Evolutionary conservation across 1,140 invertebrate genomes (phyloP).

Genomic region (Vanessa tameamea): DNA sequence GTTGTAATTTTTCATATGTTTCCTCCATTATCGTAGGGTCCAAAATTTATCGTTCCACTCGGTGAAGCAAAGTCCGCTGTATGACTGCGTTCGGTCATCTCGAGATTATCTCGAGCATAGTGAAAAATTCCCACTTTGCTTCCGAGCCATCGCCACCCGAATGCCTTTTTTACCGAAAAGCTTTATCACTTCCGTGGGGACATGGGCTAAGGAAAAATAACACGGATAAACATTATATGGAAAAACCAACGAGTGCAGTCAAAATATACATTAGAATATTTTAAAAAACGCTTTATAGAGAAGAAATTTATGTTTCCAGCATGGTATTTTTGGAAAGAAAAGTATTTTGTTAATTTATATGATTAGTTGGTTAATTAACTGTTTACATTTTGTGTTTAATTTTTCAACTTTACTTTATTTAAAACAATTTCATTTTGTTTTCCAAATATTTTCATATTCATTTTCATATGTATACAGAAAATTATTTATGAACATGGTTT

Average conservation of each 20-base stretch:
- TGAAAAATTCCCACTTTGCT: constrained; percentile 65
- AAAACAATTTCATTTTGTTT: too few species aligned
- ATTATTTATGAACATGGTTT: too few species aligned
- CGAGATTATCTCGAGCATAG: constrained; percentile 60
- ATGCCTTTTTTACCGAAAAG: constrained; percentile 79
- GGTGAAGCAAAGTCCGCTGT: constrained; percentile 43
- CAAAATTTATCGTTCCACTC: constrained; percentile 60
- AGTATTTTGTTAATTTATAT: too few species aligned
- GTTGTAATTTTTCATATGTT: not conserved
- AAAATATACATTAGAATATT: too few species aligned
- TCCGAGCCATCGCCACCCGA: constrained; percentile 71
- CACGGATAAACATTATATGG: constrained; percentile 33
- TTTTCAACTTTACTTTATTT: too few species aligned
- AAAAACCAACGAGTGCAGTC: not conserved
- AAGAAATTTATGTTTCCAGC: too few species aligned
- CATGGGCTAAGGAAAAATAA: constrained; percentile 44
- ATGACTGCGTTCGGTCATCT: constrained; percentile 45
- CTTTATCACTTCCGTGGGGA: constrained; percentile 79
- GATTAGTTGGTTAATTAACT: too few species aligned
- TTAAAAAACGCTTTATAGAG: too few species aligned
- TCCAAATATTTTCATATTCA: too few species aligned
- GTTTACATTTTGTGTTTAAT: too few species aligned
- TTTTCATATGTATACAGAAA: too few species aligned
- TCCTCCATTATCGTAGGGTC: constrained; percentile 21
- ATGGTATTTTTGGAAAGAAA: too few species aligned